A percentile compares a stretch with the other conserved stretches of the same genome.
These are phyloP conservation scores for Dermolepida albohirtum DNA, from an alignment of 2,888 invertebrate species.

Conservation along the genomic window DNA sequence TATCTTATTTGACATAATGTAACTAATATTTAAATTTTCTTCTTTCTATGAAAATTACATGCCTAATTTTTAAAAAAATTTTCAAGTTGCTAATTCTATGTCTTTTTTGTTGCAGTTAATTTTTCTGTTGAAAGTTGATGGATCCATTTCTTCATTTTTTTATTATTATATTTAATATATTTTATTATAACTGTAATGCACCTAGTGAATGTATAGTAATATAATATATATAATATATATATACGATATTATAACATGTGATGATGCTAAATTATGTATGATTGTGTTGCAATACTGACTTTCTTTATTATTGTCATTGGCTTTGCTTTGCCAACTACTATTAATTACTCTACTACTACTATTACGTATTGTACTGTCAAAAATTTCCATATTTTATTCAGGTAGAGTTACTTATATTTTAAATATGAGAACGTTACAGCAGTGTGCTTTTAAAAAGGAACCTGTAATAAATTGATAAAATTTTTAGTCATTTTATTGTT, in stretches of 20 bases:
- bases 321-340: constrained; percentile 43
- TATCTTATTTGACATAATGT: too few species aligned
- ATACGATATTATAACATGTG: constrained; percentile 46
- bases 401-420: constrained; percentile 48
- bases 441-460: constrained; percentile 48
- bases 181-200: constrained; percentile 46
- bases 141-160: constrained; percentile 42
- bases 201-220: constrained; percentile 50
- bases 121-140: constrained; percentile 35
- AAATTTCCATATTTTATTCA: constrained; percentile 50
- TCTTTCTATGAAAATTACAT: too few species aligned
- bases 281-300: constrained; percentile 50
- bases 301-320: constrained; percentile 38
- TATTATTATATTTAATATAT: constrained; percentile 52
- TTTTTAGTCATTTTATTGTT: constrained; percentile 48
- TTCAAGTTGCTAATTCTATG: neutral
- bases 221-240: constrained; percentile 45
- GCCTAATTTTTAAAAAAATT: neutral
- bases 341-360: constrained; percentile 17
- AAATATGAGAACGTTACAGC: constrained; percentile 44
- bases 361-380: constrained; percentile 42
- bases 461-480: constrained; percentile 50
- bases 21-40: too few species aligned
- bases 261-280: constrained; percentile 47
- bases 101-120: constrained; percentile 43